Base-by-base conservation (phyloP, 2,888 invertebrate genomes). In the Meghimatium bilineatum region DNA sequence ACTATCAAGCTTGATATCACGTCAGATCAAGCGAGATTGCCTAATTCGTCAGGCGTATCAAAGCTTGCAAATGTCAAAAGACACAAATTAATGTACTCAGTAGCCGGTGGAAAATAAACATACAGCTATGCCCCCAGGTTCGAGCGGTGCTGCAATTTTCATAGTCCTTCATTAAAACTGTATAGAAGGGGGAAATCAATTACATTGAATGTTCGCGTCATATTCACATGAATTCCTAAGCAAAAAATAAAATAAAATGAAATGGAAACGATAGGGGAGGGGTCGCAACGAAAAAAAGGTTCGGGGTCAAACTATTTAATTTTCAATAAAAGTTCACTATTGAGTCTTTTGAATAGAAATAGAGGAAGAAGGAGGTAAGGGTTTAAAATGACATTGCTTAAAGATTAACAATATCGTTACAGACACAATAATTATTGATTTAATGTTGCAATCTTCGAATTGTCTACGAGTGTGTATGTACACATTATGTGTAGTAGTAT, bases 31-130 rank as follows among this genome's bases (percentile, higher is more conserved):
- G 66, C 20, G 23, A 26, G 66, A 78, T 78, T 49, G 66, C 78
- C 34, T 67, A 63, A 67, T 74, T 74, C 66, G 44, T 17, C 78
- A 78, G 63, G 66, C 78, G 63, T 78, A 78, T 78, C 78, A 66
- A 66, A 78, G 63, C 44, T 78, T 67, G 36, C 38, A 66, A 66
- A 78, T 67, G 67, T 78, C 67, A 78, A 67, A 78, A 49, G 66
- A 78, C 78, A 78, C 78, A 78, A 78, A 78, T 78, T 63, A 78
- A 78, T 78, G 78, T 66, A 78, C 78, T 67, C 78, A 49, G 23
- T 63, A 66, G 66, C 78, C 66, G 78, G 20, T 20, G 44, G 29
- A 78, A 78, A 78, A 78, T 78, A 78, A 78, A 78, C 78, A 78
- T 78, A 66, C 23, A 67, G 44, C 66, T 10, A 29, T 44, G 78